Evolutionary conservation across 2,888 invertebrate species (phyloP).

Genomic region (Euplexia lucipara): DNA sequence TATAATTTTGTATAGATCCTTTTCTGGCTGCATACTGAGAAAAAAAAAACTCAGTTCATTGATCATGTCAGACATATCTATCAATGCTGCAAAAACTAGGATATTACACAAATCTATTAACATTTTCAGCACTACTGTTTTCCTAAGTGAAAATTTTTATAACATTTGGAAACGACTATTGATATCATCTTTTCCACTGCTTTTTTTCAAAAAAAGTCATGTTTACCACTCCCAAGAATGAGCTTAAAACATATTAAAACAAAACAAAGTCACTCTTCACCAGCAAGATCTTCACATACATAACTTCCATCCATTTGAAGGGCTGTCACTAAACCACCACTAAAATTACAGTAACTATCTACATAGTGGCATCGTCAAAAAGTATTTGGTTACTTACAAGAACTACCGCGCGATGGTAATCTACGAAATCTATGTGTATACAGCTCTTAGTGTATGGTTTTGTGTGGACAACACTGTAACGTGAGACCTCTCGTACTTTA

Average conservation of each 20-base stretch:
- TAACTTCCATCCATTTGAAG: slow-evolving; percentile 46
- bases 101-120: too few relatives aligned
- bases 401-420: slow-evolving; percentile 76
- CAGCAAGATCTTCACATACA: slow-evolving; percentile 22
- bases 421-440: slow-evolving; percentile 68
- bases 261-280: slow-evolving; percentile 6
- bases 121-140: too few relatives aligned
- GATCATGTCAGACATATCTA: too few relatives aligned
- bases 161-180: too few relatives aligned
- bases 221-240: not conserved
- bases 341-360: slow-evolving; percentile 58
- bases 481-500: slow-evolving; percentile 76
- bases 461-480: slow-evolving; percentile 83
- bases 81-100: too few relatives aligned
- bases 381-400: slow-evolving; percentile 78
- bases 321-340: slow-evolving; percentile 58
- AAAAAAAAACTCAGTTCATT: too few relatives aligned
- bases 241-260: not conserved
- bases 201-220: not conserved
- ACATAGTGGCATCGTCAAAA: slow-evolving; percentile 66
- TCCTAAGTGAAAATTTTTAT: not conserved
- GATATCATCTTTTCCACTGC: not conserved
- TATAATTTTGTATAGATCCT: not conserved
- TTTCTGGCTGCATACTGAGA: too few relatives aligned
- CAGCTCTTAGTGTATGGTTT: slow-evolving; percentile 68